Conservation (phyloP, 2,888 invertebrate species). For the Cephus nigrinus region DNA sequence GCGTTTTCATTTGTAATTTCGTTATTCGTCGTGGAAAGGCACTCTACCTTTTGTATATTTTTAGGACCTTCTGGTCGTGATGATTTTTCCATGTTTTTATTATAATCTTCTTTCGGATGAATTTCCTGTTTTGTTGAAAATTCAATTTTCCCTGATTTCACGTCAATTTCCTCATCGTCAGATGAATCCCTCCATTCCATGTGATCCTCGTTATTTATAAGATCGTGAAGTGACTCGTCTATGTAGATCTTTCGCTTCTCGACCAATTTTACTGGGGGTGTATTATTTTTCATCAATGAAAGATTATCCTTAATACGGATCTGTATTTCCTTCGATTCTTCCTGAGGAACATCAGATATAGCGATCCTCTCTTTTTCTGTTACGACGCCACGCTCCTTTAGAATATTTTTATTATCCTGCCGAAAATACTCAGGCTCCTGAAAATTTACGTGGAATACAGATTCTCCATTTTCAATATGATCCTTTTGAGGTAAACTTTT, state of each 20-base stretch:
- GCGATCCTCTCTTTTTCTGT: background rate
- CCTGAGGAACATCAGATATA: background rate
- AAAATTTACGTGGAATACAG: background rate
- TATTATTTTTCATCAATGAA: background rate
- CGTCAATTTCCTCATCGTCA: constrained; percentile 11
- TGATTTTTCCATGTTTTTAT: constrained; percentile 16
- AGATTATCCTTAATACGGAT: background rate
- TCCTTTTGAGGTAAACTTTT: background rate
- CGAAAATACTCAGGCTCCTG: background rate
- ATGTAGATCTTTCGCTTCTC: constrained; percentile 25
- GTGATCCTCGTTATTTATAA: constrained; percentile 24
- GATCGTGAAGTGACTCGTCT: constrained; percentile 30
- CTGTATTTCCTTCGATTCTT: background rate
- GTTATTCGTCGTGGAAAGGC: background rate
- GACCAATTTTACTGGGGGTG: background rate
- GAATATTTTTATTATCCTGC: background rate
- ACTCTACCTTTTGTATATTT: background rate
- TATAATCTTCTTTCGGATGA: background rate
- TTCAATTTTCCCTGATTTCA: background rate
- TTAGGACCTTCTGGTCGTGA: background rate
- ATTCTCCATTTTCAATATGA: background rate
- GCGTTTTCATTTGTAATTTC: background rate
- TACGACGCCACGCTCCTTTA: background rate
- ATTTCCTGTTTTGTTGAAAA: background rate
- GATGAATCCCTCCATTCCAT: constrained; percentile 20